Evolutionary conservation across 2,797 vertebrate species (phyloP), one percentile per base, ranked within the genome.

Genomic region (Rhinoraja longicauda): DNA sequence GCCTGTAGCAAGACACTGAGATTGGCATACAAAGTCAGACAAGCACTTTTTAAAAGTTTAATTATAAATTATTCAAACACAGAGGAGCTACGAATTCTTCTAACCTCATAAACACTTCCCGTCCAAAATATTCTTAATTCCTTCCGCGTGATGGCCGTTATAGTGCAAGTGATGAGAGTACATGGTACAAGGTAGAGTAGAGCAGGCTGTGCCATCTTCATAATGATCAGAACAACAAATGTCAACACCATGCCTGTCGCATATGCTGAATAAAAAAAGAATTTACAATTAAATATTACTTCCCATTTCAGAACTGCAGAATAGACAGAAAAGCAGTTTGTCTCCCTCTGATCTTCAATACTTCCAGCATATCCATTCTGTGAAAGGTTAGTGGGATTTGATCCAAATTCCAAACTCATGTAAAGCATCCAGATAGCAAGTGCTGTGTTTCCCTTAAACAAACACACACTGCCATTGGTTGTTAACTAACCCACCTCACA

Each of bases 181-280:
- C 98, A 98, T 0, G 99, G 98, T 93, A 99, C 98, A 77, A 99
- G 96, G 93, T 99, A 99, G 93, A 99, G 98, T 26, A 99, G 96
- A 26, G 99, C 99, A 1, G 99, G 99, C 94, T 99, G 98, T 76
- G 98, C 98, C 96, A 96, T 98, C 93, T 96, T 97, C 92, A 98
- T 97, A 95, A 98, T 93, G 82, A 98, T 96, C 97, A 99, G 95
- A 94, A 97, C 97, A 0, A 96, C 64, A 36, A 99, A 99, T 0
- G 99, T 99, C 94, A 98, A 93, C 39, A 98, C 94, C 97, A 99
- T 97, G 93, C 99, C 99, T 93, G 97, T 53, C 0, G 97, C 95
- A 93, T 99, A 99, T 93, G 98, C 99, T 99, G 0, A 93, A 94
- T 90, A 94, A 57, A 53, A 93, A 93, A 62, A 93, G 93, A 10